A percentile compares a stretch with the other conserved stretches of the same genome.
These are phyloP conservation scores for Podabrus alpinus DNA, from an alignment of 2,888 invertebrate genomes.

Conservation along the genomic window DNA sequence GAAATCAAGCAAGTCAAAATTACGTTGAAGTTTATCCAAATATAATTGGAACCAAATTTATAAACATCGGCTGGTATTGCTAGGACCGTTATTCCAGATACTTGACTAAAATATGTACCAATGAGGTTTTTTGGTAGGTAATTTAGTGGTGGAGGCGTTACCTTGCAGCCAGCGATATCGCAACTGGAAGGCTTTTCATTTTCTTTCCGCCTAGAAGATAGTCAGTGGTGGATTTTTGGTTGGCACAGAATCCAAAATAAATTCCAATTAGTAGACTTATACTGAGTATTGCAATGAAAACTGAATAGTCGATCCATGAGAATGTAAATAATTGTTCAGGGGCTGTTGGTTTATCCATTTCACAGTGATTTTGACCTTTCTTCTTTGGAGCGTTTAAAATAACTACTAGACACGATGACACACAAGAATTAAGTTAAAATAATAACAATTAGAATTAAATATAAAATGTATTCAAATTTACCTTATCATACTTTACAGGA, in stretches of 20 bases:
- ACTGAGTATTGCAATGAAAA: constrained; percentile 53
- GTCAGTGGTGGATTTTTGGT: constrained; percentile 63
- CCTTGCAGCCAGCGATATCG: constrained; percentile 73
- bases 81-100: constrained; percentile 75
- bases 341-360: background rate
- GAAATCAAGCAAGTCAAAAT: constrained; percentile 35
- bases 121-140: background rate
- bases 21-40: constrained; percentile 45
- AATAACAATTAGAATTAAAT: too few species aligned
- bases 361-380: background rate
- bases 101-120: constrained; percentile 60
- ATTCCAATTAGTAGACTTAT: constrained; percentile 59
- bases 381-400: background rate
- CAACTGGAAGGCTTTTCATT: constrained; percentile 70
- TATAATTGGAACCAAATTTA: constrained; percentile 69
- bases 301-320: constrained; percentile 19
- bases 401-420: too few species aligned
- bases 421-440: too few species aligned
- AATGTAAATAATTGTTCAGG: background rate
- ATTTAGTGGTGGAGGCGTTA: constrained; percentile 39
- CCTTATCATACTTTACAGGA: too few species aligned
- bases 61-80: constrained; percentile 78
- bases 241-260: constrained; percentile 57
- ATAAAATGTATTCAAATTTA: too few species aligned
- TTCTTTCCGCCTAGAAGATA: constrained; percentile 69